Evolutionary conservation across 2,113 vertebrate species (phyloP).

Genomic region (Clarias magur): DNA sequence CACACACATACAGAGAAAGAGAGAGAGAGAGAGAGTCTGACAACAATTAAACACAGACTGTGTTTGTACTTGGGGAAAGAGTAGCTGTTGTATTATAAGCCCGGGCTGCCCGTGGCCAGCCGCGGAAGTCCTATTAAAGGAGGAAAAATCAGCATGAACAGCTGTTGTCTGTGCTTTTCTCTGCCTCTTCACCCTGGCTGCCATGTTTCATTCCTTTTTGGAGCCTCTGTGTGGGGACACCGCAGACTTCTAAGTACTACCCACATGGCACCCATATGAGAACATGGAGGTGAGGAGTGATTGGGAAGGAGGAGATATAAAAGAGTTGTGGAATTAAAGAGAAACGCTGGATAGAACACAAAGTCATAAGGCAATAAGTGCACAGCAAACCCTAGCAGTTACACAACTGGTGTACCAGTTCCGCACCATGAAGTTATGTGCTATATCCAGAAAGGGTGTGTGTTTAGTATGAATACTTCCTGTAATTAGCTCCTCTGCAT

Average conservation of each 20-base stretch:
- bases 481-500: background rate
- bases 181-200: constrained; percentile 62
- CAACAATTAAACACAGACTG: constrained; percentile 73
- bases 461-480: background rate
- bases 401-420: background rate
- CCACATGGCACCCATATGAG: constrained; percentile 68
- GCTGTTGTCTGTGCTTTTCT: constrained; percentile 68
- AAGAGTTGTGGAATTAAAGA: background rate
- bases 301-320: background rate
- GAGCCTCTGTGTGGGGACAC: constrained; percentile 58
- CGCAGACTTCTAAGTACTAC: constrained; percentile 57
- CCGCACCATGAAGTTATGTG: background rate
- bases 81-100: constrained; percentile 67
- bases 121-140: constrained; percentile 72
- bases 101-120: constrained; percentile 65
- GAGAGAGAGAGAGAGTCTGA: constrained; percentile 66
- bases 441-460: background rate
- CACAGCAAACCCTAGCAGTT: background rate
- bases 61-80: constrained; percentile 68
- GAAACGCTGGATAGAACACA: no score
- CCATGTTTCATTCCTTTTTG: constrained; percentile 61
- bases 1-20: background rate
- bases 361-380: background rate
- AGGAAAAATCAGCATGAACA: constrained; percentile 72
- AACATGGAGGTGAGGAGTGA: constrained; percentile 7